Percentiles rank a stretch among this genome's conserved stretches.
Evolutionary conservation across 2,797 vertebrate species (phyloP).

Genomic region (Staurois parvus): DNA sequence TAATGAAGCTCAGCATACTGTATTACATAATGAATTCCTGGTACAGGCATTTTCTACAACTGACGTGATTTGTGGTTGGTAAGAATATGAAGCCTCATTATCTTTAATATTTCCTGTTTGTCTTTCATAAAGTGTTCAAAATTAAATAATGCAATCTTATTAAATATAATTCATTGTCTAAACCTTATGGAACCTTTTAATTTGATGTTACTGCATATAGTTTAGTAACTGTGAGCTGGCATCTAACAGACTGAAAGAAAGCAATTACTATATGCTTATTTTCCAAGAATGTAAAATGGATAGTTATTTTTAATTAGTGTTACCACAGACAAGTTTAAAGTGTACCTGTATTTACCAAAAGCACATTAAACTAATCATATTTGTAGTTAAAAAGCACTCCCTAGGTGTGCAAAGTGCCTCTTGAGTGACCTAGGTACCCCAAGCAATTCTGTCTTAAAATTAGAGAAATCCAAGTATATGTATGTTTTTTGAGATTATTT

Average conservation of each 20-base stretch:
- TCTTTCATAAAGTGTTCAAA: conserved; percentile 25
- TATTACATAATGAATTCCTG: neutral
- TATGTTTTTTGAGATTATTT: no score
- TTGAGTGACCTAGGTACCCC: no score
- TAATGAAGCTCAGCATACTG: neutral
- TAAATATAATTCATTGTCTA: conserved; percentile 38
- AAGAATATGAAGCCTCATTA: conserved; percentile 16
- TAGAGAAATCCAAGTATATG: no score
- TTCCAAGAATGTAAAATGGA: neutral
- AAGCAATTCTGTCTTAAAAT: no score
- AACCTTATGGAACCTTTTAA: conserved; percentile 36
- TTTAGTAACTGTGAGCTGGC: conserved; percentile 21
- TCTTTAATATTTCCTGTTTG: conserved; percentile 32
- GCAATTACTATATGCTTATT: neutral
- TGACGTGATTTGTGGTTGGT: conserved; percentile 24
- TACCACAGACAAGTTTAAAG: neutral
- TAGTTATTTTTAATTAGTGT: neutral
- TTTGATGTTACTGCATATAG: conserved; percentile 24
- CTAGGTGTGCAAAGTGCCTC: no score
- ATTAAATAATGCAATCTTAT: conserved; percentile 28
- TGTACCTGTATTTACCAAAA: neutral
- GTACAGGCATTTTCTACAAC: neutral
- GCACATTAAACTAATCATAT: no score
- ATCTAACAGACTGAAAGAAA: neutral
- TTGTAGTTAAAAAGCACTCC: no score